These are phyloP conservation scores for Tichodroma muraria DNA, from an alignment of 2,113 vertebrate genomes.

Conservation along the genomic window DNA sequence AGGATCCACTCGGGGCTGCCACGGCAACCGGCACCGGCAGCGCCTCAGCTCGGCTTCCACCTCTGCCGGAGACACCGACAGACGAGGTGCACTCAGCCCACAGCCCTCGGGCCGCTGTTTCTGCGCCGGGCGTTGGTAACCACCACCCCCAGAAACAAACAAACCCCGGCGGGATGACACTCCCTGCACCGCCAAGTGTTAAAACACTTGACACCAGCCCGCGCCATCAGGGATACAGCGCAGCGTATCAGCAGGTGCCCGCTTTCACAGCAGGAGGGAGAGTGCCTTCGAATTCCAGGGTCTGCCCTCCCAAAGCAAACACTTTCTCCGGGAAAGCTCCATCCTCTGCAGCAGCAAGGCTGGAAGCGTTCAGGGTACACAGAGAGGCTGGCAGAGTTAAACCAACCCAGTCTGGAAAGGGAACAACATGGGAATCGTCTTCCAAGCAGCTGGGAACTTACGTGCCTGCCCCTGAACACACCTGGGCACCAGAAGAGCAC, in stretches of 20 bases:
- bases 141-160: background rate
- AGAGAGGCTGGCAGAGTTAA: background rate
- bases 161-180: too few species aligned
- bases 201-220: background rate
- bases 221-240: background rate
- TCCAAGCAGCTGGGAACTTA: background rate
- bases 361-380: background rate
- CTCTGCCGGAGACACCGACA: background rate
- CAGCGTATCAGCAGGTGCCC: background rate
- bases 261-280: background rate
- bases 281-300: background rate
- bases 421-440: background rate
- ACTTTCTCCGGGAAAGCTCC: background rate
- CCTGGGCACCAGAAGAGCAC: background rate
- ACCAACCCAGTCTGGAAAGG: background rate
- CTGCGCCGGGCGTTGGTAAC: background rate
- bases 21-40: background rate
- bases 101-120: background rate
- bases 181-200: background rate
- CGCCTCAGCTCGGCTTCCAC: fast-evolving
- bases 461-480: background rate
- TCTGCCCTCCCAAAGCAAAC: background rate
- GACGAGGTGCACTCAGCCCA: fast-evolving
- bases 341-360: background rate
- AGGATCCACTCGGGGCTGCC: background rate